Conservation (phyloP, 2,113 vertebrate species). For the Cinclus mexicanus region DNA sequence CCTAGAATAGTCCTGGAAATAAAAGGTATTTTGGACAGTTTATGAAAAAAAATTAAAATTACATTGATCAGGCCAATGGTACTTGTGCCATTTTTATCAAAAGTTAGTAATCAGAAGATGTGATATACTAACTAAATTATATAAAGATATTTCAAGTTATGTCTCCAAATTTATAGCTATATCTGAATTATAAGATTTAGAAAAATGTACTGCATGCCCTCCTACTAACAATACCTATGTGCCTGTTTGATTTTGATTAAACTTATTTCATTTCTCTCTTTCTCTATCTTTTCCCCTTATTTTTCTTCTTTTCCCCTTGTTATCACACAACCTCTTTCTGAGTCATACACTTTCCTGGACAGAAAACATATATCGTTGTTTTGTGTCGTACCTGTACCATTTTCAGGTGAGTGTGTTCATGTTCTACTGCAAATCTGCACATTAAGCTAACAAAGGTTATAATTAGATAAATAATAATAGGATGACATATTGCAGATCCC, state of each 20-base stretch:
- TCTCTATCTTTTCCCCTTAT: rapidly evolving
- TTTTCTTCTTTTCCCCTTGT: neutral
- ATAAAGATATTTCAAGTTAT: neutral
- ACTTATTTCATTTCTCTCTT: neutral
- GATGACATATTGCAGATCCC: neutral
- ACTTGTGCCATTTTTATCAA: neutral
- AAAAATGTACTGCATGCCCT: neutral
- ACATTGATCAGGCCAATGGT: neutral
- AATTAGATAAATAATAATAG: constrained; percentile 7
- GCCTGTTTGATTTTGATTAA: neutral
- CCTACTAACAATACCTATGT: neutral
- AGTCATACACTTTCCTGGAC: neutral
- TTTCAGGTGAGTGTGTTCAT: neutral
- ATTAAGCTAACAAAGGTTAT: neutral
- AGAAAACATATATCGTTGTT: neutral
- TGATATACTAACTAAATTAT: neutral
- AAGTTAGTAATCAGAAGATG: neutral
- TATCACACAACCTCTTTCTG: neutral
- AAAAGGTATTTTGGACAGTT: neutral
- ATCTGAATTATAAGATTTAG: neutral
- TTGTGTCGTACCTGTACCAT: neutral
- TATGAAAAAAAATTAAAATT: neutral
- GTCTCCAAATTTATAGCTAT: neutral
- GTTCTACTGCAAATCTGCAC: neutral
- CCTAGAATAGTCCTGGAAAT: neutral